Base-by-base conservation (phyloP, 2,113 vertebrate species). In the Ctenodactylus gundi region DNA sequence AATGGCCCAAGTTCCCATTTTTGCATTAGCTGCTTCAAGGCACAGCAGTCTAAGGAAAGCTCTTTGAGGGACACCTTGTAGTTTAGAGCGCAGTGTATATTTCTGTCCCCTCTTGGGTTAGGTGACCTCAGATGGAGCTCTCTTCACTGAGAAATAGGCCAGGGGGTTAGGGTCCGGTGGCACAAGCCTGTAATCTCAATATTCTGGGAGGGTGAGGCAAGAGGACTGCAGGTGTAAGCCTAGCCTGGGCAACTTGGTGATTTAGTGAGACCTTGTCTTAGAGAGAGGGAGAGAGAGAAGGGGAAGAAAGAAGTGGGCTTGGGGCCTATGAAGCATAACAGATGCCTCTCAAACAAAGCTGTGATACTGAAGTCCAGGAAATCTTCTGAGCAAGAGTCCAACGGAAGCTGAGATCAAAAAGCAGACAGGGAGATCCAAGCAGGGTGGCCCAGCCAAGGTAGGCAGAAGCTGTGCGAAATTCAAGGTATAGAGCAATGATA, bases 51-150 rank as follows among this genome's bases (percentile, higher is more conserved):
- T 9, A 29, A 31, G 62, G 23, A 36, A 17, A 1, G n/a, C 36
- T 65, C 25, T 83, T 58, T 2, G 3, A 10, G 29, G 34, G 49
- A 21, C 49, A 51, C 20, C 29, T 44, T n/a, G 1, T 2, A 31
- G 21, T 27, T 31, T 36, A 2, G 3, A 73, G 68, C 44, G 29
- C 25, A 25, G 8, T 36, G 51, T 15, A 27, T 23, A 78, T 14
- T 8, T 39, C 39, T 36, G 12, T 10, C 31, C 10, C 21, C 17
- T 25, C 0, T 0, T 1, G 62, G 36, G 14, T 36, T 67, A 49
- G 57, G 4, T 15, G 25, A 70, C 77, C 44, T 77, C 53, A 62
- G 36, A 70, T 7, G 6, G 73, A 68, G 6, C 18, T 51, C 17
- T n/a, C 36, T 64, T 70, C 68, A 3, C 41, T 34, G 87, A 49